Evolutionary conservation across 2,888 invertebrate genomes (phyloP), one percentile per base, ranked within the genome.

Genomic region (Apoda limacodes): DNA sequence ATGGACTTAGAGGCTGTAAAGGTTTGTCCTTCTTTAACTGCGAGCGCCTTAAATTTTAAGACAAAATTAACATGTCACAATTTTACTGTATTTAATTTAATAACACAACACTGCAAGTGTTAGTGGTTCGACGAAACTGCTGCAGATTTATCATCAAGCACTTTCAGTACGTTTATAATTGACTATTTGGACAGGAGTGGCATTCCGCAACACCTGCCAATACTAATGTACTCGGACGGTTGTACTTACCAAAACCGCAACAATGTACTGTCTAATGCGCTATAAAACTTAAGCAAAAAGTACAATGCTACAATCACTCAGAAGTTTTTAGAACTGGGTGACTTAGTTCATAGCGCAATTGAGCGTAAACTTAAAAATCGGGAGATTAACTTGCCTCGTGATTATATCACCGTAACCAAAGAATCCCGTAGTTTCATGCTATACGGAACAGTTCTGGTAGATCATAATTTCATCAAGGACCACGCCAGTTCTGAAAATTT

Each of bases 291-390:
- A 5, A 15, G 24, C n/a, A 25, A 24, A 7, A 21, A 30, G 6
- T 19, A 40, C 17, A 15, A 24, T 7, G 19, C 33, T 1, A 28
- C 9, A 1, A 38, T 36, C 9, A 29, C 26, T 9, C 39, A 42
- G 22, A 42, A 39, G 14, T 39, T 25, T 24, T 21, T 42, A 3
- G 37, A 36, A 22, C 28, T 21, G 4, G 40, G 39, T 13, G 34
- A 38, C 12, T 34, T 32, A 7, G 38, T 40, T 28, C 48, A 34
- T 32, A 37, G 30, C n/a, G 27, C 27, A 3, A 52, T 61, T 13
- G 60, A 62, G 40, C 37, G 45, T 24, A 51, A 45, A 14, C 25
- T 50, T n/a, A 50, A 49, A 36, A 44, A 51, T 19, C 36, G 43
- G 20, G 43, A 41, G 22, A 35, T 39, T 9, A 32, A 48, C 32